Percentiles rank a stretch among this genome's conserved stretches.
Evolutionary conservation across 2,797 vertebrate species (phyloP).

Genomic region (Gallirallus australis): DNA sequence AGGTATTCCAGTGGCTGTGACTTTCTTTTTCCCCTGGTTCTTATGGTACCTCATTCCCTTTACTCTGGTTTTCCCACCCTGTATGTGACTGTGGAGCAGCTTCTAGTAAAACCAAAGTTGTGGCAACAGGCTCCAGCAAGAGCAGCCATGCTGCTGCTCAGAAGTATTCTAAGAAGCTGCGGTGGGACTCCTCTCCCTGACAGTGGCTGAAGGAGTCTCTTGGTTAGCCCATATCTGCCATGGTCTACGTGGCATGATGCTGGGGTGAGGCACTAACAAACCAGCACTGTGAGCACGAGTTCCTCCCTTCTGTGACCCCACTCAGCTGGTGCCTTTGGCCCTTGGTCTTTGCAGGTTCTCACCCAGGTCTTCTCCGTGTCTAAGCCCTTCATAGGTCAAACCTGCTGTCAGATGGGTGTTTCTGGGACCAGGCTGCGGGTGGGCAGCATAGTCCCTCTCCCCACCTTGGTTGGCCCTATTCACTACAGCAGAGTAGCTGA

Average conservation of each 20-base stretch:
- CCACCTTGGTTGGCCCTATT: background rate
- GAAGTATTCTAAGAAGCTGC: background rate
- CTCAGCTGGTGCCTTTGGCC: background rate
- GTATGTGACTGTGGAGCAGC: background rate
- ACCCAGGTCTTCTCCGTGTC: background rate
- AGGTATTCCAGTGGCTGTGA: slow-evolving; percentile 84
- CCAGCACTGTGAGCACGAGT: background rate
- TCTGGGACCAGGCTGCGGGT: background rate
- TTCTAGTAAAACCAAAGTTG: background rate
- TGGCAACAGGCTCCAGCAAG: background rate
- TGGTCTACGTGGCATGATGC: accelerated
- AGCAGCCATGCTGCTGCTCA: background rate
- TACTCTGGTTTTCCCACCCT: background rate
- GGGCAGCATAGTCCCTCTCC: background rate
- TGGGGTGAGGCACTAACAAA: background rate
- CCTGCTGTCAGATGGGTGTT: background rate
- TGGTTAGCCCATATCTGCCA: background rate
- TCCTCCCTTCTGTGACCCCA: background rate
- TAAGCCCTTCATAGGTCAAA: background rate
- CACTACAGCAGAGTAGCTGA: accelerated
- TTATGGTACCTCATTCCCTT: background rate
- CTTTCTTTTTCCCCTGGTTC: background rate
- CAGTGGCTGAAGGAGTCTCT: background rate
- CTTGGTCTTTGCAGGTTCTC: accelerated
- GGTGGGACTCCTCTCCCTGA: background rate